A percentile compares a stretch with the other conserved stretches of the same genome.
Conservation (phyloP, 1,140 invertebrate species). For the Leptinotarsa undecemlineata region DNA sequence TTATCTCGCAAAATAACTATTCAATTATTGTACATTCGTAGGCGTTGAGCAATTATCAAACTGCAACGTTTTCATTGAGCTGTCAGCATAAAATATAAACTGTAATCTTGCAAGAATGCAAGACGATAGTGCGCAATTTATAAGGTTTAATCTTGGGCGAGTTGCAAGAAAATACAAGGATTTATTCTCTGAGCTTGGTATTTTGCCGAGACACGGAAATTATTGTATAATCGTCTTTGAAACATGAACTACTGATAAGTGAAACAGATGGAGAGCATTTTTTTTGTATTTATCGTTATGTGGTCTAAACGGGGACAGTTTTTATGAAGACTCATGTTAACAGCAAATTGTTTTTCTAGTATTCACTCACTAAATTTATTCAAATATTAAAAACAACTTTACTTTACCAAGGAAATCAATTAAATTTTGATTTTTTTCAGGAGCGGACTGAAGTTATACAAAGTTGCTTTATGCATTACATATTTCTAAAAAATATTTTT, state of each 20-base stretch:
- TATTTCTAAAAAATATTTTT: too few species aligned
- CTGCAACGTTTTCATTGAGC: conserved; percentile 18
- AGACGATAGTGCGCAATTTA: conserved; percentile 3
- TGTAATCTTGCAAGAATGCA: conserved; percentile 19
- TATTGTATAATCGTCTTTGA: not conserved
- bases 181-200: not conserved
- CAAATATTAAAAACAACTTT: too few species aligned
- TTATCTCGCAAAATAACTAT: conserved; percentile 20
- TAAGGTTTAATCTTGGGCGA: conserved; percentile 12
- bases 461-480: too few species aligned
- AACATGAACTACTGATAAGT: not conserved
- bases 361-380: too few species aligned
- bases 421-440: too few species aligned
- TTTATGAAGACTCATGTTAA: too few species aligned
- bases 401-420: too few species aligned
- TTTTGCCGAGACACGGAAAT: conserved; percentile 6
- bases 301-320: too few species aligned
- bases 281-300: too few species aligned
- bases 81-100: conserved; percentile 21
- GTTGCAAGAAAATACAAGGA: not conserved
- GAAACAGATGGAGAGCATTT: too few species aligned
- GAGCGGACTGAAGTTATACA: too few species aligned
- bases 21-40: conserved; percentile 19
- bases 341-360: too few species aligned
- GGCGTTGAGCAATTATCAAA: conserved; percentile 16